These are phyloP conservation scores for Diplosoma virens DNA, from an alignment of 23 tunicate genomes.

Conservation along the genomic window DNA sequence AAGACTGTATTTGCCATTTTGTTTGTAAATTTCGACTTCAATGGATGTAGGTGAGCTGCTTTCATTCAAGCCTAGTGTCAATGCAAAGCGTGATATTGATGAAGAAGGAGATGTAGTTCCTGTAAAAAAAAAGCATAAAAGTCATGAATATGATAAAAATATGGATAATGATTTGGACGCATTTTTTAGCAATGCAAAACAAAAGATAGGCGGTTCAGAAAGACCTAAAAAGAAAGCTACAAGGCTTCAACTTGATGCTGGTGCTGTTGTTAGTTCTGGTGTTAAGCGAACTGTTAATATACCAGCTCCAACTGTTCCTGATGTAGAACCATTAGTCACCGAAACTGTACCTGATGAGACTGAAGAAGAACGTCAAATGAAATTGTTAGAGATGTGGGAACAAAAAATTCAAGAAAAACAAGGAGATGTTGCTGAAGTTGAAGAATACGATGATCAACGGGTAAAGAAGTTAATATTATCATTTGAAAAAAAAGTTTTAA, in stretches of 20 bases:
- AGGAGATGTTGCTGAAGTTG: slow-evolving; percentile 36
- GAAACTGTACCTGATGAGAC: slow-evolving; percentile 16
- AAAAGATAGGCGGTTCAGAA: slow-evolving; percentile 24
- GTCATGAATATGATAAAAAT: background rate
- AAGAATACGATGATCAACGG: slow-evolving; percentile 80
- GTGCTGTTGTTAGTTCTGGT: slow-evolving; percentile 35
- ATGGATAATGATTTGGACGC: slow-evolving; percentile 70
- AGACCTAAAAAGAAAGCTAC: slow-evolving; percentile 69
- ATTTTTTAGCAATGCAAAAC: slow-evolving; percentile 58
- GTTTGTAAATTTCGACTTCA: background rate
- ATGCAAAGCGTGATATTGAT: slow-evolving; percentile 35
- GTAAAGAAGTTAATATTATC: slow-evolving; percentile 80
- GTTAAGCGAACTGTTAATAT: slow-evolving; percentile 14
- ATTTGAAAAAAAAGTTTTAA: slow-evolving; percentile 83
- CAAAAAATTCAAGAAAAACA: slow-evolving; percentile 48
- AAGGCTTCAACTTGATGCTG: slow-evolving; percentile 58
- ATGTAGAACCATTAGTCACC: background rate
- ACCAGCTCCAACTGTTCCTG: background rate
- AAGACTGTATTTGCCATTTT: background rate
- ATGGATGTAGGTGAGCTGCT: slow-evolving; percentile 93
- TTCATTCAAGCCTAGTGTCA: slow-evolving; percentile 58
- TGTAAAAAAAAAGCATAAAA: background rate
- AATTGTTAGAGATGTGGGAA: slow-evolving; percentile 88
- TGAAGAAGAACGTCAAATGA: slow-evolving; percentile 92
- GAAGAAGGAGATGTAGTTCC: slow-evolving; percentile 23